These are phyloP conservation scores for Brenthis daphne DNA, from an alignment of 2,888 invertebrate species.

Conservation along the genomic window DNA sequence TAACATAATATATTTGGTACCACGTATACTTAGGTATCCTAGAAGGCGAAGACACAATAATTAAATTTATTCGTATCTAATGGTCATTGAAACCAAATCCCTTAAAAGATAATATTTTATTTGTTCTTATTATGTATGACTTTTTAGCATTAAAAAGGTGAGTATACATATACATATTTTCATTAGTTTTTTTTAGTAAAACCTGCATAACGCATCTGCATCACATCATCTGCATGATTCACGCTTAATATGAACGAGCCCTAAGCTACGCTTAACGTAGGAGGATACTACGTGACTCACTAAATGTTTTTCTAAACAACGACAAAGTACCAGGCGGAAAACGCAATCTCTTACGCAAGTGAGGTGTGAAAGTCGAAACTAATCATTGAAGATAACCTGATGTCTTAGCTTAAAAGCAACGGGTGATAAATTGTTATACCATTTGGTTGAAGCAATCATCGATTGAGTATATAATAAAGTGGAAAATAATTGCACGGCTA, in stretches of 20 bases:
- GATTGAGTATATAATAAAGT: conserved; percentile 24
- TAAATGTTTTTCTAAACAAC: conserved; percentile 12
- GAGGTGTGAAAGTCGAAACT: conserved; percentile 52
- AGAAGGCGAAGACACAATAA: no score
- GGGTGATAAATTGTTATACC: conserved; percentile 45
- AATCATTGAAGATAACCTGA: conserved; percentile 55
- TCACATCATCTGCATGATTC: not conserved
- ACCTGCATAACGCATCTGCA: no score
- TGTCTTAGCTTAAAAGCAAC: conserved; percentile 60
- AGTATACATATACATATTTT: no score
- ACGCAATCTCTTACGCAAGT: conserved; percentile 20
- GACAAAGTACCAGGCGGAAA: conserved; percentile 14
- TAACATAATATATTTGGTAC: no score
- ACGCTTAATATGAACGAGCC: not conserved
- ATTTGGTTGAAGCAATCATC: conserved; percentile 38
- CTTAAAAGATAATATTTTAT: no score
- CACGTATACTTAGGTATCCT: no score
- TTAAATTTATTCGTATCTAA: no score
- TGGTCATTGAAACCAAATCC: no score
- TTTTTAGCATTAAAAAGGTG: no score
- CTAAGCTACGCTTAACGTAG: not conserved
- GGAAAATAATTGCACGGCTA: conserved; percentile 27
- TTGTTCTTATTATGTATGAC: no score
- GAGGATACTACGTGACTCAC: not conserved
- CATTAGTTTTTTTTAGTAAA: no score